Evolutionary conservation across 2,113 vertebrate species (phyloP), one percentile per base, ranked within the genome.

Genomic region (Osmerus mordax): DNA sequence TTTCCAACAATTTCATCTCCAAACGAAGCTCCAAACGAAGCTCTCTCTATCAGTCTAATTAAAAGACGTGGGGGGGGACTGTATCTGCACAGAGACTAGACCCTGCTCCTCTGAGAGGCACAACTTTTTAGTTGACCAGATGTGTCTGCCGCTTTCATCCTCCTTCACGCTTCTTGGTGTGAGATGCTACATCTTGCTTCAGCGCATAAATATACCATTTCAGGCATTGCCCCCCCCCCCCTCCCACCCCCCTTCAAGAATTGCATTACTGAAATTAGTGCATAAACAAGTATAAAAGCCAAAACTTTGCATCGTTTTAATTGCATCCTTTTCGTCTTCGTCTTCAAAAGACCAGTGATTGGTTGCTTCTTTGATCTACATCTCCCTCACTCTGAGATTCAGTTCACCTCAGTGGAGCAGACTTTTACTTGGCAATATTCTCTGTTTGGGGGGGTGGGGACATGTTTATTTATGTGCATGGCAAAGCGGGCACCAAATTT

Each of bases 341-440:
- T 25, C 63, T 65, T 79, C 81, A 73, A 78, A 72, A 41, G 29
- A 25, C 63, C 1, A 3, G 67, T 51, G 0, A 72, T 29, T 28
- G 3, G 0, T 67, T 51, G 2, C 60, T 78, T 4, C 72, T 81
- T 88, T 85, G 28, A 85, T 84, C 36, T 73, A 64, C 0, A 58
- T 51, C 29, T 55, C 61, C 23, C 25, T 70, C 54, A 63, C 15
- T 69, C 54, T 56, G 8, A 59, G 54, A 73, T 79, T 28, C 66
- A 75, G 74, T 58, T 73, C 19, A 1, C 23, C 56, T 18, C 0
- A 70, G 2, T 72, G 65, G 63, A n/a, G 47, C 15, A 13, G 25
- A n/a, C 47, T 69, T 61, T 0, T 11, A 68, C 56, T 71, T 13
- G 60, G 0, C 56, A 7, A 36, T 51, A 21, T 18, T 56, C 65